Evolutionary conservation across 2,113 vertebrate species (phyloP), one percentile per base, ranked within the genome.

Genomic region (Lophotis ruficrista): DNA sequence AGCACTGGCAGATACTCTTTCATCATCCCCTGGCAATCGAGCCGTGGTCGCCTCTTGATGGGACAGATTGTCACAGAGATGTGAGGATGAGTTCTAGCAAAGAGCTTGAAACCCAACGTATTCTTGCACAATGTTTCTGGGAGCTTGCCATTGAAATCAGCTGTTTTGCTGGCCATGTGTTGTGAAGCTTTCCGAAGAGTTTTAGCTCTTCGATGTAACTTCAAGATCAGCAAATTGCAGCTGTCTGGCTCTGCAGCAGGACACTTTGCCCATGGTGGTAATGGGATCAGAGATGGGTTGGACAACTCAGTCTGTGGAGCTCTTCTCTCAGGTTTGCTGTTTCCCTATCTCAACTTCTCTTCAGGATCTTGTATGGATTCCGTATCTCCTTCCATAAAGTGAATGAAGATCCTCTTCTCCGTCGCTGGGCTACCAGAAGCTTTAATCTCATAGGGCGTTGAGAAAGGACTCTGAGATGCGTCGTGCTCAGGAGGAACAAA

Each of bases 131-230:
- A 66, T 57, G 30, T 19, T 86, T 48, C 70, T 95, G 92, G 84
- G 70, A 25, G 43, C 78, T 53, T 50, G 88, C 92, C 90, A 64
- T 3, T 27, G 88, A 56, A 62, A 65, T 51, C 8, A 2, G 23
- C 90, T 76, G 33, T 33, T 91, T 53, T 43, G n/a, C 58, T 53
- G 64, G 43, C 54, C 23, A 2, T 3, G n/a, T 53, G 51, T 31
- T 18, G 25, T 22, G 24, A 45, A 95, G 53, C 33, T 93, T 94
- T 90, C 94, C 90, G 48, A 82, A 88, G 77, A 87, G 47, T 60
- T 85, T 90, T 3, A 68, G 65, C 81, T 93, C 35, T 76, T 41
- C 9, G 0, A 0, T 4, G 62, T 45, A 38, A 35, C 30, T 81
- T 82, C 20, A 10, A 31, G 81, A 70, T 47, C n/a, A 31, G 87